Evolutionary conservation across 2,888 invertebrate species (phyloP), one percentile per base, ranked within the genome.

Genomic region (Pandemis heparana): DNA sequence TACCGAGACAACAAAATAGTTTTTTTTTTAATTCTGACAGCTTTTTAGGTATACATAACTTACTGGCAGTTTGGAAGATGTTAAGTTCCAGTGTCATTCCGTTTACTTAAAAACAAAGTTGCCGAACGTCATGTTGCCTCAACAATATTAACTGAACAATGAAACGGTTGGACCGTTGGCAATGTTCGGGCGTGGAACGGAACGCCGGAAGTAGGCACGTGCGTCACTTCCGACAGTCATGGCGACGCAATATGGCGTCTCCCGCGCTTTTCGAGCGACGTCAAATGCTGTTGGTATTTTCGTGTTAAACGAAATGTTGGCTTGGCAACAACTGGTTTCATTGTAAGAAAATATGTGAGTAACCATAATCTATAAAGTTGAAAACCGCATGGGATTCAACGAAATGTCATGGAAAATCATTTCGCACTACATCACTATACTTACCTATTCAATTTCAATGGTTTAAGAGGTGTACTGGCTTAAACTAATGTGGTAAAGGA

Each of bases 201-300:
- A 91, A 92, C 89, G 89, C 87, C 92, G 93, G 93, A 94, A 92
- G 90, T 84, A 84, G 83, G 86, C 93, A 93, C 94, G 93, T 92
- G 93, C 91, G 88, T 88, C 87, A 87, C 90, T 91, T 94, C 93
- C 92, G 85, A 88, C 88, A 85, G 89, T 87, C 88, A 92, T 91
- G 91, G 90, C 91, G 90, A 82, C 89, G 87, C 92, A 92, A 92
- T 87, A 92, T 92, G 92, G 92, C 92, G 90, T 85, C 85, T 89
- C 89, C 90, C 91, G 90, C 90, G 87, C 87, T 89, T 89, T 87
- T 83, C 84, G 75, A 78, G 85, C 83, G 66, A 63, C 53, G 66
- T 59, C 39, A 61, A 32, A 23, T 70, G 53, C 32, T 16, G 23
- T 46, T 7, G 16, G 38, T 70, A 56, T 56, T 53, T 62, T 53